Evolutionary conservation across 1,140 invertebrate species (phyloP), one percentile per base, ranked within the genome.

Genomic region (Dreissena rostriformis): DNA sequence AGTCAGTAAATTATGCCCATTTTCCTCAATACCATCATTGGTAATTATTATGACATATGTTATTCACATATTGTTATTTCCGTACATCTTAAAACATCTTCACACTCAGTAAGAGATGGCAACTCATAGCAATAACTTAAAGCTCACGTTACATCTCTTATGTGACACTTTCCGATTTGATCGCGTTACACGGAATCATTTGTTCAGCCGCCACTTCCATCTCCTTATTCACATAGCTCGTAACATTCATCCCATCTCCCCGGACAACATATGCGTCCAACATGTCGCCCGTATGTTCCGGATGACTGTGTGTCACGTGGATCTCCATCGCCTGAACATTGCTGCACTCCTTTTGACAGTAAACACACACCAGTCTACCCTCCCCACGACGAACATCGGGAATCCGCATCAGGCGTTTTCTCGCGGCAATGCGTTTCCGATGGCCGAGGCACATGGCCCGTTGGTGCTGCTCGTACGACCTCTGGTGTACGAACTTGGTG

Each of bases 401-500:
- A 63, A 73, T 65, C 15, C 66, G 80, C 10, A 73, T 22, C 6
- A 73, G 12, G 12, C 17, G 26, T 57, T 82, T 82, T 28, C 80
- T 57, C 0, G 70, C 68, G n/a, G 80, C 80, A 26, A 78, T 71
- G 7, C 82, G 51, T 63, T 84, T 84, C 29, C 82, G 73, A 14
- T 55, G 72, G 15, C 82, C 82, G 29, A 84, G 52, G 52, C 82
- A 84, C 67, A 70, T 49, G 15, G 82, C 82, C 29, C 61, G 29
- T 57, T 70, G 65, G 26, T 84, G 82, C 14, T 84, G 63, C 24
- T 84, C 82, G 55, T 84, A 84, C 1, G 82, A 84, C 28, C 68
- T 66, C 51, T 84, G 82, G 24, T 84, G 82, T 17, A 84, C 74
- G 65, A 84, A 84, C 67, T 84, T 84, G 1, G 82, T 78, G n/a